Evolutionary conservation across 2,113 vertebrate species (phyloP).

Genomic region (Leptosomus discolor): DNA sequence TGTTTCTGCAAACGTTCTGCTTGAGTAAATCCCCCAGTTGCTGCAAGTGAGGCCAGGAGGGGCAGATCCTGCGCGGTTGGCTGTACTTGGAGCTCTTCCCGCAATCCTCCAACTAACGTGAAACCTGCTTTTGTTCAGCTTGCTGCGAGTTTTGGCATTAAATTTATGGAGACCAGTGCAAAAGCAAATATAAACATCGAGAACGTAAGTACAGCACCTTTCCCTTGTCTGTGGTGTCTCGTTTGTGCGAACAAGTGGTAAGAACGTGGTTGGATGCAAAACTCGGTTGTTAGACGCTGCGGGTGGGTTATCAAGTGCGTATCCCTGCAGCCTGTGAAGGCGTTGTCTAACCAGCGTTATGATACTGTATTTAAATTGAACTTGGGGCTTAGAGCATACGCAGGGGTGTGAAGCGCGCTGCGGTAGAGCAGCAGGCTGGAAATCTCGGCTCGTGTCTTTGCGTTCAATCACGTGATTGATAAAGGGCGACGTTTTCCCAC

Average conservation of each 20-base stretch:
- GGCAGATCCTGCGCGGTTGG: not conserved
- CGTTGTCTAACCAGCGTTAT: fast-evolving
- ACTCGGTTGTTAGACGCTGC: fast-evolving
- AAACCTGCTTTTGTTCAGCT: slow-evolving; percentile 73
- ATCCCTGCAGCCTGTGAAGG: fast-evolving
- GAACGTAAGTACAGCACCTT: slow-evolving; percentile 78
- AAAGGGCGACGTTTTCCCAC: fast-evolving
- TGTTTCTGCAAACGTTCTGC: not conserved
- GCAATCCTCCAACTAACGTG: fast-evolving
- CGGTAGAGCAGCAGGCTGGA: fast-evolving
- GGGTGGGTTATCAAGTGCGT: fast-evolving
- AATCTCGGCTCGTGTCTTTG: fast-evolving
- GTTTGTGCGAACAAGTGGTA: fast-evolving
- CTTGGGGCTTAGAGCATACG: fast-evolving
- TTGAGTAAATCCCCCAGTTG: not conserved
- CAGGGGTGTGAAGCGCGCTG: not conserved
- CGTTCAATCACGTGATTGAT: fast-evolving
- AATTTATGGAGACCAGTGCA: slow-evolving; percentile 98
- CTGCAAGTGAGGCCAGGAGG: fast-evolving
- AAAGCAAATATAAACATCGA: slow-evolving; percentile 99
- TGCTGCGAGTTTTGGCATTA: slow-evolving; percentile 91
- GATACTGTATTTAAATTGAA: not conserved
- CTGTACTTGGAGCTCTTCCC: not conserved
- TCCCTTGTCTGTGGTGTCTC: fast-evolving
- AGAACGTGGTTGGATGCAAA: not conserved